Evolutionary conservation across 2,888 invertebrate genomes (phyloP), one percentile per base, ranked within the genome.

Genomic region (Pachliopta kotzebuea): DNA sequence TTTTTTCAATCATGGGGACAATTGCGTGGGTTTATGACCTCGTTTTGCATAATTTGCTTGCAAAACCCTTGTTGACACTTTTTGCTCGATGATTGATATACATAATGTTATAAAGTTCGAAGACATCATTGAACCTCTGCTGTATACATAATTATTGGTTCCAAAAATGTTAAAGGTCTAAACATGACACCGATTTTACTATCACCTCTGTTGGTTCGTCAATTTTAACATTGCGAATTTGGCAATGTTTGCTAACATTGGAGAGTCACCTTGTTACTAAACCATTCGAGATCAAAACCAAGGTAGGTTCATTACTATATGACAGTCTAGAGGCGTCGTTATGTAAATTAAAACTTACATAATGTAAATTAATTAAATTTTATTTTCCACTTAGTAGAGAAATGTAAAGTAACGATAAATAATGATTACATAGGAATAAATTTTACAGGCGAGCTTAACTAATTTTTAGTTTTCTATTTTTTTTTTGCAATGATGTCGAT

Each of bases 191-290:
- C 52, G 52, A 50, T 62, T 53, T 58, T 20, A 63, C 11, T 63
- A 57, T 63, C 57, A 63, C 57, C 29, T 21, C 31, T 18, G 14
- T 31, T 57, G 18, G 60, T 59, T 55, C 60, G 14, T 55, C 11
- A 37, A 37, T 37, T 37, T 14, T 37, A 60, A 60, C 52, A 21
- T 54, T 58, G 59, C 29, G 20, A 7, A 42, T 63, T 64, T 60
- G 8, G 42, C 21, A 60, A 64, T 37, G 49, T 24, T 45, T 54
- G n/a, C 29, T 20, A 56, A 56, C 24, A 55, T 56, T 50, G 50
- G 21, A 20, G 26, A 29, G 31, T 55, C 31, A 45, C 37, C 42
- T 55, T 55, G 49, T 29, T 21, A 54, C 50, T 55, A 50, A 63
- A 49, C 42, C 20, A 20, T 52, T 17, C 9, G 42, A 21, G 11